Evolutionary conservation across 30 jellyfish, hydroid and myxozoan species (phyloP).

Genomic region (Aurelia aurita complex sp. Pacific): DNA sequence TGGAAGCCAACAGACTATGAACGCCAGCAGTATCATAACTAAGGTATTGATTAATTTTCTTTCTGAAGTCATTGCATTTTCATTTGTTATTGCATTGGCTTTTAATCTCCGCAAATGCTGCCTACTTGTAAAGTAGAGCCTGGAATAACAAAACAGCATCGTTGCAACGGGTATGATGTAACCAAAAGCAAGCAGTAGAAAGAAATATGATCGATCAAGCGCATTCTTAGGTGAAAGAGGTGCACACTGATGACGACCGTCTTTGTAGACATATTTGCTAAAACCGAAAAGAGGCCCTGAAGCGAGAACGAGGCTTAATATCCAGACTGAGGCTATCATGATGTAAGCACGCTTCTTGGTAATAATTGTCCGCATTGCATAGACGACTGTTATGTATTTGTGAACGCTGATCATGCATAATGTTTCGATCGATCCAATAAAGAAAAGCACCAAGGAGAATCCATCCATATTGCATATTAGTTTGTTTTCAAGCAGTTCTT

Average conservation of each 20-base stretch:
- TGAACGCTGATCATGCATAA: slow-evolving; percentile 60
- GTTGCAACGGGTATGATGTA: slow-evolving; percentile 52
- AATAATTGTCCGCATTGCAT: slow-evolving; percentile 43
- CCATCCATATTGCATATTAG: slow-evolving; percentile 48
- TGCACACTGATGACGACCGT: slow-evolving; percentile 79
- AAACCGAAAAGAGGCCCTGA: slow-evolving; percentile 83
- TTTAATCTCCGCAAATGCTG: slow-evolving; percentile 47
- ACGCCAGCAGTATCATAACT: slow-evolving; percentile 37
- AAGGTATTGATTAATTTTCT: slow-evolving; percentile 59
- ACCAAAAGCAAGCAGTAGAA: slow-evolving; percentile 56
- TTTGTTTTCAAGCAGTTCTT: slow-evolving; percentile 2
- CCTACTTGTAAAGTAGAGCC: slow-evolving; percentile 53
- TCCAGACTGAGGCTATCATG: slow-evolving; percentile 54
- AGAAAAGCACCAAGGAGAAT: slow-evolving; percentile 60
- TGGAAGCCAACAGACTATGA: slow-evolving; percentile 75
- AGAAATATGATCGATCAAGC: slow-evolving; percentile 6
- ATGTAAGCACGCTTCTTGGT: slow-evolving; percentile 49
- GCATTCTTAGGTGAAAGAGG: slow-evolving; percentile 32
- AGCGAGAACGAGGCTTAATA: slow-evolving; percentile 53
- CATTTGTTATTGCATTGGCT: slow-evolving; percentile 41
- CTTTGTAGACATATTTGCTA: slow-evolving; percentile 54
- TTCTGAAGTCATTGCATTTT: slow-evolving; percentile 19
- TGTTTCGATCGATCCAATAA: slow-evolving; percentile 57
- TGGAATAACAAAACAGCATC: slow-evolving; percentile 59
- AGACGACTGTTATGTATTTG: slow-evolving; percentile 56